Evolutionary conservation across 2,113 vertebrate species (phyloP), one percentile per base, ranked within the genome.

Genomic region (Hyaena hyaena): DNA sequence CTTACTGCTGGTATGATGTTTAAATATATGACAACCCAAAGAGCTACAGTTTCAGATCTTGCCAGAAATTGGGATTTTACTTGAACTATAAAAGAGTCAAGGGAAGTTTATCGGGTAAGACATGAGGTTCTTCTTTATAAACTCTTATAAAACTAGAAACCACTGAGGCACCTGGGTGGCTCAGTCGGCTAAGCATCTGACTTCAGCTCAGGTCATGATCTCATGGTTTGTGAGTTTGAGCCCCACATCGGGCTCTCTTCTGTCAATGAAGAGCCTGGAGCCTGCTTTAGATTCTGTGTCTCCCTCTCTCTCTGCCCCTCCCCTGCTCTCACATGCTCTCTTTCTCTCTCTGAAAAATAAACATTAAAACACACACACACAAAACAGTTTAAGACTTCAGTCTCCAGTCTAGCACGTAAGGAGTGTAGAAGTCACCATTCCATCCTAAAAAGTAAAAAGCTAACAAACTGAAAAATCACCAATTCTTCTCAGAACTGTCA

Each of bases 1-100:
- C 35, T 95, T 79, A n/a, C 48, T 88, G 53, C 65, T 83, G 50
- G 23, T 5, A 92, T 19, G 33, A 35, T 76, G 73, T 88, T 93
- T 93, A 95, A 94, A 68, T 61, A 94, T 1, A 39, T 66, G 65
- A 90, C 79, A 84, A 95, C 50, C 26, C 63, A 21, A 79, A 95
- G 35, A 35, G 9, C 39, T 77, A 71, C 4, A 35, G 26, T 94
- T 87, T 84, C 39, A 88, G 35, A 83, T 92, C 69, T 92, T 97
- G 66, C 55, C 80, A 95, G 73, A 88, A 95, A 68, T 11, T 33
- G 15, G 33, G 55, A 65, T 85, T 95, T 96, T 58, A 96, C 31
- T 16, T 80, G 31, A 82, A 82, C 24, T 61, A 4, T 66, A 16
- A 35, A 89, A 89, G 39, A 79, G 74, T 87, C 69, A 55, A 83